phyloP scores from a whole-genome alignment of 2,888 invertebrate genomes.

The Aspidapion aeneum region DNA sequence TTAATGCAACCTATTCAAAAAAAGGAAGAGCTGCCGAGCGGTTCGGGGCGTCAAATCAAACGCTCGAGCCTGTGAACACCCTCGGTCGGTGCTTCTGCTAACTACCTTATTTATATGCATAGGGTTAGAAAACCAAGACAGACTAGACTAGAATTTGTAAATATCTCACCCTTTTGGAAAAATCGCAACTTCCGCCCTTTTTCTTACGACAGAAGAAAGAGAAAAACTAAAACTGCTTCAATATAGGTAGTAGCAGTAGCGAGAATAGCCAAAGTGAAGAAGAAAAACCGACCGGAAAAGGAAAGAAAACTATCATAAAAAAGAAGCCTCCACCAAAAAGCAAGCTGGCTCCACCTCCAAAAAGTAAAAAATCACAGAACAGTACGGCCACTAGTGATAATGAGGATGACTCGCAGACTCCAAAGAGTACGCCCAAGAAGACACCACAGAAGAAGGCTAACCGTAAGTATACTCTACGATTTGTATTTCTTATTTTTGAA shows the following conservation, averaged over 20 bases:
- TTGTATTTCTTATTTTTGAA: neutral
- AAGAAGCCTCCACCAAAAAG: slow-evolving; percentile 32
- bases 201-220: too few relatives aligned
- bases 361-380: slow-evolving; percentile 30
- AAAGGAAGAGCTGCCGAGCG: too few relatives aligned
- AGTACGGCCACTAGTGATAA: neutral
- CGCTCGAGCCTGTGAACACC: too few relatives aligned
- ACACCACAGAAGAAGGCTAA: slow-evolving; percentile 31
- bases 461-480: slow-evolving; percentile 15
- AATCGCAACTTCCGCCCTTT: too few relatives aligned
- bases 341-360: slow-evolving; percentile 12
- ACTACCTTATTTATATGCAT: too few relatives aligned
- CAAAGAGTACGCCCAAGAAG: slow-evolving; percentile 26
- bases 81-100: too few relatives aligned
- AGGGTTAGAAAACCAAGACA: too few relatives aligned
- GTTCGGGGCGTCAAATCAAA: too few relatives aligned
- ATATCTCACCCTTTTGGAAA: too few relatives aligned
- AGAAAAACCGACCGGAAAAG: slow-evolving; percentile 20
- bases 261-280: slow-evolving; percentile 36
- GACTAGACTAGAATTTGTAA: too few relatives aligned
- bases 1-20: too few relatives aligned
- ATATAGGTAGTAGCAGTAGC: slow-evolving; percentile 49
- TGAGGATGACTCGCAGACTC: slow-evolving; percentile 6
- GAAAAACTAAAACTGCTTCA: too few relatives aligned
- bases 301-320: slow-evolving; percentile 2